Evolutionary conservation across 2,113 vertebrate species (phyloP).

Genomic region (Rhipidura dahli): DNA sequence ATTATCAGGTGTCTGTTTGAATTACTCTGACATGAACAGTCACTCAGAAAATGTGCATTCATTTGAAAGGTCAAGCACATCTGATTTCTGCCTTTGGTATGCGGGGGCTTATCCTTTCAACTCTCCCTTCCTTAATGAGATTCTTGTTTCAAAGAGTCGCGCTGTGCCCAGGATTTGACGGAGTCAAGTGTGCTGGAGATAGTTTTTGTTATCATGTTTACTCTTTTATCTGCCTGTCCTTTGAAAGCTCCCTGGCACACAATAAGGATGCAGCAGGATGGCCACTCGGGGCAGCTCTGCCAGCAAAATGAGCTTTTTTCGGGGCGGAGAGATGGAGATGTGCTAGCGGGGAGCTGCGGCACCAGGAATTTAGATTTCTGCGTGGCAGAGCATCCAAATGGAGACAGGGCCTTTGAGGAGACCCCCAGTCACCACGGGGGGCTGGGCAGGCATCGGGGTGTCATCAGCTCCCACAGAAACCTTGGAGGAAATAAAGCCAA

Average conservation of each 20-base stretch:
- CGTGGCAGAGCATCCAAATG: not conserved
- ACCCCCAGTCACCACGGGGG: not conserved
- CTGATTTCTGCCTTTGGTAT: slow-evolving; percentile 19
- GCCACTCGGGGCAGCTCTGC: not conserved
- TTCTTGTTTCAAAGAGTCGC: slow-evolving; percentile 40
- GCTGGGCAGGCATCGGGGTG: not conserved
- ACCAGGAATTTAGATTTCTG: not conserved
- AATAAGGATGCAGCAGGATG: not conserved
- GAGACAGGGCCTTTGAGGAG: not conserved
- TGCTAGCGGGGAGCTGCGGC: not conserved
- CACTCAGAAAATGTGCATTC: slow-evolving; percentile 52
- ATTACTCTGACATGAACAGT: slow-evolving; percentile 48
- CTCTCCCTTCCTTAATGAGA: slow-evolving; percentile 39
- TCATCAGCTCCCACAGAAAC: not conserved
- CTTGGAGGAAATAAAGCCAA: not conserved
- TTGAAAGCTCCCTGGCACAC: slow-evolving; percentile 12
- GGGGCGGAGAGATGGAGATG: slow-evolving; percentile 7
- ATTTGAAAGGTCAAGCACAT: slow-evolving; percentile 68
- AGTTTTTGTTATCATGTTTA: slow-evolving; percentile 21
- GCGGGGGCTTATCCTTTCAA: slow-evolving; percentile 24
- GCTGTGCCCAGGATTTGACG: not conserved
- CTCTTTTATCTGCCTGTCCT: slow-evolving; percentile 53
- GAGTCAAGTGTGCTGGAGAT: not conserved
- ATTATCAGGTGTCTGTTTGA: slow-evolving; percentile 64
- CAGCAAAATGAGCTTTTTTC: not conserved